Evolutionary conservation across 2,797 vertebrate genomes (phyloP).

Genomic region (Agapornis canus): DNA sequence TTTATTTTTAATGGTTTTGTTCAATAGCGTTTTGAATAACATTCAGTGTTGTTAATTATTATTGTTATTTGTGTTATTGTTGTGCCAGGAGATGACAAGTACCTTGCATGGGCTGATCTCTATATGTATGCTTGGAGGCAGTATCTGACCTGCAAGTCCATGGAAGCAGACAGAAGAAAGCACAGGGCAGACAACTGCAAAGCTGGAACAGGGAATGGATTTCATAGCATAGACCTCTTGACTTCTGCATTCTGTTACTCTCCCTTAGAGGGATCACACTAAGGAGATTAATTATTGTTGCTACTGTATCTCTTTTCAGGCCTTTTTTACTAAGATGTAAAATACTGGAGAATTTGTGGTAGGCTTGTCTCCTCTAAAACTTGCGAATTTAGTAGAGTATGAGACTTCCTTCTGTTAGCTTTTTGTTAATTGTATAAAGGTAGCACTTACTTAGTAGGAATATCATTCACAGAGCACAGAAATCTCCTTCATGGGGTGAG

Average conservation of each 20-base stretch:
- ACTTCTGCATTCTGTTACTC: background rate
- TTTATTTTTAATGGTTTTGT: background rate
- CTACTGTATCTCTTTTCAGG: background rate
- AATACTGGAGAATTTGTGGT: background rate
- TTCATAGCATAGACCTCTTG: background rate
- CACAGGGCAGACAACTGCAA: background rate
- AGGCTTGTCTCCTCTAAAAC: background rate
- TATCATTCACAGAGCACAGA: background rate
- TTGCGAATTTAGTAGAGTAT: background rate
- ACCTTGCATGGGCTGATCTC: background rate
- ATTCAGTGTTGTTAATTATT: background rate
- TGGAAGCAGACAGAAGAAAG: background rate
- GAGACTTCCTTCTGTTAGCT: background rate
- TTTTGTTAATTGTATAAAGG: background rate
- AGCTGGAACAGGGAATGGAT: background rate
- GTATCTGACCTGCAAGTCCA: background rate
- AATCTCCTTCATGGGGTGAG: background rate
- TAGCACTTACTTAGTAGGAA: background rate
- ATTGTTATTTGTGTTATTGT: background rate
- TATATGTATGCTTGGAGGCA: background rate
- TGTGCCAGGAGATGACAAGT: background rate
- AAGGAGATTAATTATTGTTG: background rate
- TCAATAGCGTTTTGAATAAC: background rate
- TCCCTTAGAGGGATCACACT: background rate
- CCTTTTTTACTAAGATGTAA: background rate